Percentiles rank a stretch among this genome's conserved stretches.
These are phyloP conservation scores for Hafferia zeledoni DNA, from an alignment of 2,797 vertebrate species.

Conservation along the genomic window DNA sequence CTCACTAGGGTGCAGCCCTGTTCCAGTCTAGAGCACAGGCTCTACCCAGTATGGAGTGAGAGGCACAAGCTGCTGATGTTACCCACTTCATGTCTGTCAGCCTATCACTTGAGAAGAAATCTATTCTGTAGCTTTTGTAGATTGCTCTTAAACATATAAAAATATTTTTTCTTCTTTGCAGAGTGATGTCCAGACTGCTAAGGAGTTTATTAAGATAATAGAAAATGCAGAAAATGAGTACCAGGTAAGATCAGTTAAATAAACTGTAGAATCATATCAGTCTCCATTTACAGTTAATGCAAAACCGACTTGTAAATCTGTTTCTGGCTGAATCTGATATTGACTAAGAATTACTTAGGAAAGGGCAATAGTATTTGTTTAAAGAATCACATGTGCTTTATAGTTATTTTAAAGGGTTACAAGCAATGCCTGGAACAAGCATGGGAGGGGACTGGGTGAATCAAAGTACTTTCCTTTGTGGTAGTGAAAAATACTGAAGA, in stretches of 20 bases:
- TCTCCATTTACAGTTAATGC: neutral
- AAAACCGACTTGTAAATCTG: neutral
- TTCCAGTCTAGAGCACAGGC: neutral
- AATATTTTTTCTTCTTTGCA: slow-evolving; percentile 49
- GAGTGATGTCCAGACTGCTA: slow-evolving; percentile 92
- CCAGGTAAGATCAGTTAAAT: slow-evolving; percentile 82
- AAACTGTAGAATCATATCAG: neutral
- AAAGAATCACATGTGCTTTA: neutral
- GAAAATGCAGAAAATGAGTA: slow-evolving; percentile 92
- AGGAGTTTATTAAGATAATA: slow-evolving; percentile 94
- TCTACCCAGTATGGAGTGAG: accelerated
- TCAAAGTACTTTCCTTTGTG: neutral
- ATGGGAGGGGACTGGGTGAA: neutral
- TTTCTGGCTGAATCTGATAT: neutral
- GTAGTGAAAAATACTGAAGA: neutral
- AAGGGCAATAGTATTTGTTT: neutral
- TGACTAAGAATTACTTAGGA: neutral
- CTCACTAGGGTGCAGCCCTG: slow-evolving; percentile 13
- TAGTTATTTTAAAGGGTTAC: neutral
- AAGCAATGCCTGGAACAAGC: neutral
- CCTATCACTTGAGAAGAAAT: neutral
- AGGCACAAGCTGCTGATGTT: neutral
- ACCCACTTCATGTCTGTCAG: neutral
- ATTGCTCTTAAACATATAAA: neutral
- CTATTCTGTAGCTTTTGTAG: neutral